phyloP scores from a whole-genome alignment of 2,113 vertebrate species.

The Bagarius yarrelli region DNA sequence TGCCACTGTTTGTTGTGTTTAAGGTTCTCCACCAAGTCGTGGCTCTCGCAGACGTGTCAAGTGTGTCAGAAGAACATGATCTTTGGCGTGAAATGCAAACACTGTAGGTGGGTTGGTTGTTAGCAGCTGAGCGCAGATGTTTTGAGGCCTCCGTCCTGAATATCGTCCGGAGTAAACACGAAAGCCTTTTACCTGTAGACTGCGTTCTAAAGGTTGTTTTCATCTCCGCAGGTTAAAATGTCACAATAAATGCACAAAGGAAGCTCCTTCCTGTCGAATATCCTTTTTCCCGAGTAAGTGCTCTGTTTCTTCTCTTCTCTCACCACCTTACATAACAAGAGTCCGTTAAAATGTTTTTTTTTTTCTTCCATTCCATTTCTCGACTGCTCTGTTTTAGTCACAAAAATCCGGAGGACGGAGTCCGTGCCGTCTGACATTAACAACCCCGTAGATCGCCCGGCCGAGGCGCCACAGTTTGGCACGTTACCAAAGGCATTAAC shows the following conservation, averaged over 20 bases:
- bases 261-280: conserved; percentile 94
- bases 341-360: background rate
- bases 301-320: background rate
- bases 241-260: conserved; percentile 98
- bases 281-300: conserved; percentile 92
- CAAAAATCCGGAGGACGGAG: conserved; percentile 92
- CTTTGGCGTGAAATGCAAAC: conserved; percentile 98
- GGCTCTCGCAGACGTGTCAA: conserved; percentile 97
- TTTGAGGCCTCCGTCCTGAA: background rate
- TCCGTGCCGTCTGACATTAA: conserved; percentile 98
- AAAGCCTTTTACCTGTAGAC: conserved; percentile 9
- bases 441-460: conserved; percentile 87
- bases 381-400: conserved; percentile 67
- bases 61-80: conserved; percentile 99
- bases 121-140: background rate
- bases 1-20: background rate
- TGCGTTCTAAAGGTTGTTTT: conserved; percentile 26
- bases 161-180: background rate
- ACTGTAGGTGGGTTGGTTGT: conserved; percentile 84
- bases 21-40: conserved; percentile 98
- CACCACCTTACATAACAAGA: background rate
- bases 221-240: conserved; percentile 87
- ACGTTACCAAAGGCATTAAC: conserved; percentile 95
- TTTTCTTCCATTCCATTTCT: conserved; percentile 1
- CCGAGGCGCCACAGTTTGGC: conserved; percentile 87